Conservation (phyloP, 23 tunicate genomes). For the Botrylloides violaceus region DNA sequence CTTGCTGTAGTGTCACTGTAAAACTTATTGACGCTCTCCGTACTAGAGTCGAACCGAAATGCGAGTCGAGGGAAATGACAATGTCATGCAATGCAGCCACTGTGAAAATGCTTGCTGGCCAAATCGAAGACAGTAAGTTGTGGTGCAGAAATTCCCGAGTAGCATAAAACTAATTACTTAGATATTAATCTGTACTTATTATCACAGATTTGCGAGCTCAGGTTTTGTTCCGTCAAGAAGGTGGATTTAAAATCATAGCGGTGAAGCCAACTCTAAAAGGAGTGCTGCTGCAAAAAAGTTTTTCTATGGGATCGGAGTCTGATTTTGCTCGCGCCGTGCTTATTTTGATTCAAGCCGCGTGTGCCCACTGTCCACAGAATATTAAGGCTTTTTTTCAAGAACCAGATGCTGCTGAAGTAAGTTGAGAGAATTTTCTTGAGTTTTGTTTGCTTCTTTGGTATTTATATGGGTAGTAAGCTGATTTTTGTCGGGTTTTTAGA, state of each 20-base stretch:
- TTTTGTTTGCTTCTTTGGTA: neutral
- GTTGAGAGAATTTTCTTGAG: neutral
- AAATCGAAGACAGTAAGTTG: conserved; percentile 38
- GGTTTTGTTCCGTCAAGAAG: conserved; percentile 40
- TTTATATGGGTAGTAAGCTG: neutral
- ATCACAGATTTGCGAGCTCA: neutral
- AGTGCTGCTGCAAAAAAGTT: neutral
- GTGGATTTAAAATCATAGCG: conserved; percentile 57
- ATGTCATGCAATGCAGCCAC: conserved; percentile 62
- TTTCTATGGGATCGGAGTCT: conserved; percentile 10
- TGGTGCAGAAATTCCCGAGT: too few species aligned
- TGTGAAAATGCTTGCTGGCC: conserved; percentile 37
- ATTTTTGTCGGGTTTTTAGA: conserved; percentile 19
- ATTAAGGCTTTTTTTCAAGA: conserved; percentile 16
- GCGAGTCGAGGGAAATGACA: conserved; percentile 22
- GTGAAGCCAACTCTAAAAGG: conserved; percentile 6
- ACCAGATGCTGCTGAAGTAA: conserved; percentile 30
- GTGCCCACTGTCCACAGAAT: conserved; percentile 46
- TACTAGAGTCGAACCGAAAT: conserved; percentile 13
- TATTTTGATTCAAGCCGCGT: conserved; percentile 36
- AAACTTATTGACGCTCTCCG: conserved; percentile 40
- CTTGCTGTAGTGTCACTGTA: conserved; percentile 24
- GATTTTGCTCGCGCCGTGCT: conserved; percentile 51
- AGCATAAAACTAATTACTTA: too few species aligned
- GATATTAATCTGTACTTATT: too few species aligned